A percentile compares a stretch with the other conserved stretches of the same genome.
Conservation (phyloP, 2,797 vertebrate species). For the Monodelphis domestica region DNA sequence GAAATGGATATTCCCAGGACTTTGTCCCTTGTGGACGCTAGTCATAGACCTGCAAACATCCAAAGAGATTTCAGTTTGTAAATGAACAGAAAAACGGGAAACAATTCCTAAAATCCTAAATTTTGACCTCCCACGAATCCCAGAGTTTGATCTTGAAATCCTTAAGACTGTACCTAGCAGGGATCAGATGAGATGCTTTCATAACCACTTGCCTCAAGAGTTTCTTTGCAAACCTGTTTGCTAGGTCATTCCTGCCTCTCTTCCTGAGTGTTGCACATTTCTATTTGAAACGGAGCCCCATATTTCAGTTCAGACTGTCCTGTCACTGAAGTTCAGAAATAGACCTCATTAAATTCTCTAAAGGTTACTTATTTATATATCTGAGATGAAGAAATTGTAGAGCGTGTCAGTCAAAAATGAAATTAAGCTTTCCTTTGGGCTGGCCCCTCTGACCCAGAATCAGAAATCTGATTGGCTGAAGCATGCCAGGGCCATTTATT, state of each 20-base stretch:
- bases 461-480: not conserved
- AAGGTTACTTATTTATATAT: not conserved
- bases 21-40: conserved; percentile 51
- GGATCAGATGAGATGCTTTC: conserved; percentile 46
- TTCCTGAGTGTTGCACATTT: conserved; percentile 54
- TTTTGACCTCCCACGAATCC: no score
- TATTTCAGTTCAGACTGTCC: conserved; percentile 40
- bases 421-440: conserved; percentile 48
- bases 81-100: conserved; percentile 55
- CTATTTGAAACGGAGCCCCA: conserved; percentile 27
- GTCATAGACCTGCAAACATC: conserved; percentile 40
- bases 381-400: conserved; percentile 55
- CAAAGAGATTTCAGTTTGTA: conserved; percentile 56
- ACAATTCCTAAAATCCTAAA: conserved; percentile 36
- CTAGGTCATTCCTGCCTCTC: conserved; percentile 60
- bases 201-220: not conserved
- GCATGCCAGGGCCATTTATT: conserved; percentile 35
- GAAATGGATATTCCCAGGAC: not conserved
- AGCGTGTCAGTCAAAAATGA: conserved; percentile 58
- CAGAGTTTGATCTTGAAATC: conserved; percentile 52
- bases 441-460: conserved; percentile 35
- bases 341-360: conserved; percentile 41
- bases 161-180: conserved; percentile 43
- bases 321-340: conserved; percentile 58
- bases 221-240: conserved; percentile 71